Percentiles rank a stretch among this genome's conserved stretches.
Evolutionary conservation across 2,888 invertebrate genomes (phyloP).

Genomic region (Agrotis clavis): DNA sequence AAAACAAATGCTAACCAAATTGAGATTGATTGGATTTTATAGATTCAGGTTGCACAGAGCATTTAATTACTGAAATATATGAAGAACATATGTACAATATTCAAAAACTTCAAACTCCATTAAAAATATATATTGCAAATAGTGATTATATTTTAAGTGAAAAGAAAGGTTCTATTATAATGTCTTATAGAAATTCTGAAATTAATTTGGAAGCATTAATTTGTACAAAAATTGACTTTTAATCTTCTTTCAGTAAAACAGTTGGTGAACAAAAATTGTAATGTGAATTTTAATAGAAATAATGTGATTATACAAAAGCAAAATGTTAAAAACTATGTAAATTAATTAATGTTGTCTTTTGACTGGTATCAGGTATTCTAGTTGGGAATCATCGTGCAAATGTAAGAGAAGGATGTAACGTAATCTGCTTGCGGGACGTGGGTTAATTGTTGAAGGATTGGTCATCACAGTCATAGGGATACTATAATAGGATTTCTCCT

Average conservation of each 20-base stretch:
- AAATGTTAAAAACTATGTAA: not conserved
- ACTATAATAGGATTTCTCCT: no score
- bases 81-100: conserved; percentile 8
- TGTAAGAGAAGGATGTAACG: no score
- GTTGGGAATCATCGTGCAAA: no score
- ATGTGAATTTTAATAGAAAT: conserved; percentile 4
- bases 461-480: no score
- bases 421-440: no score
- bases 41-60: conserved; percentile 12
- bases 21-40: conserved; percentile 12
- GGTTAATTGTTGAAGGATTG: no score
- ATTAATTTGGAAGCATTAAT: conserved; percentile 5
- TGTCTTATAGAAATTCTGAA: conserved; percentile 1
- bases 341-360: no score
- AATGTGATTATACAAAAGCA: not conserved
- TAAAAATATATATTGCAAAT: conserved; percentile 2
- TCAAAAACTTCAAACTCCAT: conserved; percentile 12
- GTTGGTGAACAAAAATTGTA: not conserved
- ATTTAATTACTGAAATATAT: conserved; percentile 11
- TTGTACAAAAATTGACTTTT: conserved; percentile 2
- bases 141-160: not conserved
- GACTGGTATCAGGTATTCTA: no score
- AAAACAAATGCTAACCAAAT: conserved; percentile 3
- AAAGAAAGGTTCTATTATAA: conserved; percentile 8
- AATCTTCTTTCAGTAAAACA: conserved; percentile 4